Conservation (phyloP, 2,113 vertebrate species). For the Arenaria interpres region DNA sequence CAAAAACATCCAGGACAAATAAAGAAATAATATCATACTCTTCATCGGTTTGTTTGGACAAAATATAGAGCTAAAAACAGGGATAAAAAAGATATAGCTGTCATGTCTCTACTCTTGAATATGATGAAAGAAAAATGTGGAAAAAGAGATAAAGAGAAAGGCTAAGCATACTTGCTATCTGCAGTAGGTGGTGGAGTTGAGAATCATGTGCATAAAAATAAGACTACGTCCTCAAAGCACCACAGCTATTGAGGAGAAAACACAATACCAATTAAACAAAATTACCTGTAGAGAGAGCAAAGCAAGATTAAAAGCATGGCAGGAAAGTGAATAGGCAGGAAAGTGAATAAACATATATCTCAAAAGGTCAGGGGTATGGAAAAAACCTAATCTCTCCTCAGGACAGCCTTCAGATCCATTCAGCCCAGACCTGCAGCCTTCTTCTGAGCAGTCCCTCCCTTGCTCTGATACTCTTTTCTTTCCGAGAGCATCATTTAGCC, state of each 20-base stretch:
- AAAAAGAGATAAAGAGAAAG: neutral
- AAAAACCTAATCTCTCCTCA: neutral
- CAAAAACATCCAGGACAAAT: neutral
- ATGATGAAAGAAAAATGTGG: neutral
- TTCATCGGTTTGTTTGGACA: neutral
- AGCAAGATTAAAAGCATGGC: neutral
- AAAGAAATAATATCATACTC: neutral
- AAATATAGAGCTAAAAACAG: neutral
- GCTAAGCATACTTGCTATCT: neutral
- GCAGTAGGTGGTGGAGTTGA: neutral
- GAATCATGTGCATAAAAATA: neutral
- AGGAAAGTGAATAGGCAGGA: neutral
- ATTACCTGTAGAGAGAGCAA: neutral
- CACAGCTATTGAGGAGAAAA: neutral
- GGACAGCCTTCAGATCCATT: neutral
- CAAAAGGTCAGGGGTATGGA: neutral
- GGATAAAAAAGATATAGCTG: neutral
- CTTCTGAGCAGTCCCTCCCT: neutral
- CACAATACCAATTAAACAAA: slow-evolving; percentile 12
- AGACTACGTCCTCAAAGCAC: neutral
- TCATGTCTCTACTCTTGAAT: neutral
- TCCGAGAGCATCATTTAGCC: neutral
- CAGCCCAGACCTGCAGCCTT: neutral
- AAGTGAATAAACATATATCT: neutral
- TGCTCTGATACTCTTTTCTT: neutral